Evolutionary conservation across 2,888 invertebrate genomes (phyloP), one percentile per base, ranked within the genome.

Genomic region (Branchipolynoe longqiensis): DNA sequence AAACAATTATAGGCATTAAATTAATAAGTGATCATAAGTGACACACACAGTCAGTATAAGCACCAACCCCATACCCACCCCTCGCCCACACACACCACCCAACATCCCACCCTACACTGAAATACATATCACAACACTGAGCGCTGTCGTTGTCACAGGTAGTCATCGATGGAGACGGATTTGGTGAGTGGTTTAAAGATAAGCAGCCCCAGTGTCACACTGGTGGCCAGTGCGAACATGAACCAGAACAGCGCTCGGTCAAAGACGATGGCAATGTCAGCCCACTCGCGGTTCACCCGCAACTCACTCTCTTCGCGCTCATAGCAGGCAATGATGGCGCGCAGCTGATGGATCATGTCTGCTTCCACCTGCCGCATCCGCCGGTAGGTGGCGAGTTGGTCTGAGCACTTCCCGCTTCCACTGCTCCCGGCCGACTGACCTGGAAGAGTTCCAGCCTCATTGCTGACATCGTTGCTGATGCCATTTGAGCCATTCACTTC

Each of bases 171-270:
- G 36, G 85, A 83, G 25, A 90, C 88, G 22, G 89, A 82, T 82
- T 91, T 91, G 8, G 90, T 89, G 89, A 92, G 90, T 0, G 95
- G 95, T 59, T 95, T 93, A 78, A 95, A 91, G 40, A 95, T 92
- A 8, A 95, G 92, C 69, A 95, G 93, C 25, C 94, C 90, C 36
- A 94, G 88, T 1, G 94, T 94, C n/a, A 95, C 94, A 56, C 92
- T 88, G 12, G 93, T 89, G 2, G 95, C 94, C 38, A 95, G 94
- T 38, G 92, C 88, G 3, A 94, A 90, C 90, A 95, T 95, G 48
- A 95, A 90, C 93, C 94, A 94, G 91, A 95, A 95, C 48, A 95
- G 93, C 14, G 94, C 91, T 78, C 94, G 91, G 89, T 95, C 95
- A 81, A 95, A 92, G 31, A 94, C 94, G 85, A 94, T 92, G 3